Evolutionary conservation across 92 coral and sea anemone species (phyloP), one percentile per base, ranked within the genome.

Genomic region (Heliopora coerulea): DNA sequence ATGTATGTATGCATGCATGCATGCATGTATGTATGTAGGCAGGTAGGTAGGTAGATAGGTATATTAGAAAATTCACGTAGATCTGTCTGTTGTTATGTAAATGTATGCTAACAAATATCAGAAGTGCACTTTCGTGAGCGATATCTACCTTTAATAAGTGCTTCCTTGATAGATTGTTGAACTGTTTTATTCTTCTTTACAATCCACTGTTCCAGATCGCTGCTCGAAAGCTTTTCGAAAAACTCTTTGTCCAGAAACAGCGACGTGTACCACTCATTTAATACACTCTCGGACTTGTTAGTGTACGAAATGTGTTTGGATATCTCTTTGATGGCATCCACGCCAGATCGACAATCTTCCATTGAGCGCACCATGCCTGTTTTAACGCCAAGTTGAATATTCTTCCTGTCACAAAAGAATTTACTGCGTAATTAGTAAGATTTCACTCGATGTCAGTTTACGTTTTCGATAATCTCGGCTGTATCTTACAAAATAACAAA

Each of bases 321-420:
- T 9, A 15, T 49, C 49, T 82, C 78, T 56, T 92, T 92, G 15
- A 92, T 49, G 10, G 97, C 96, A 52, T 89, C 91, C 35, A 89
- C 70, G 1, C 97, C 97, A 8, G 97, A 81, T 34, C 56, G 74
- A 63, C 97, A 92, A 57, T 87, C 97, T 17, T 86, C 82, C 30
- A 82, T 74, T 1, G 97, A 83, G 21, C 97, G 90, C 13, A 92
- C 88, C 97, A 92, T 92, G 21, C 97, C 97, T 15, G 80, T 79
- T 49, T 67, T 76, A 19, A 92, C 93, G 17, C 97, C 97, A 29
- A 87, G 84, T 26, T 81, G 88, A 35, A 89, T 78, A 62, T 92
- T 92, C 28, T 83, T 65, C 84, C 97, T 92, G 62, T 41, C 20
- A 57, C 24, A 13, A 56, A 0, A 23, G 56, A 65, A 54, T 24